phyloP scores from a whole-genome alignment of 1,140 invertebrate genomes.

The Tetraneura akinire region DNA sequence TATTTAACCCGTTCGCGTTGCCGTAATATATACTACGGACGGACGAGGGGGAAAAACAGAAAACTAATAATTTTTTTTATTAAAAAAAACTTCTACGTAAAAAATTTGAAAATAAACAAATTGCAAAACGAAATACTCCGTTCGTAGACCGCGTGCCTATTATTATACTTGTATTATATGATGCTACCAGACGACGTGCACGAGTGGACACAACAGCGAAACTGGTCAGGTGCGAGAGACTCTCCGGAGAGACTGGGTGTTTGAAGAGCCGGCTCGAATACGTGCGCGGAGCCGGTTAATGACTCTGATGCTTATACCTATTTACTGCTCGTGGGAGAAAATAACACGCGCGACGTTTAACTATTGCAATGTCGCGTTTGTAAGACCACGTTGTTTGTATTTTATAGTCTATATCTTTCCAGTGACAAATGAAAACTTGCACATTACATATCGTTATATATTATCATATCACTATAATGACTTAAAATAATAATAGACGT shows the following conservation, averaged over 20 bases:
- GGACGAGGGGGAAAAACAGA: neutral
- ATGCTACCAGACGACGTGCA: conserved; percentile 23
- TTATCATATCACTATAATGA: too few relatives aligned
- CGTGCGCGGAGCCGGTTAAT: conserved; percentile 22
- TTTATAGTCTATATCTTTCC: too few relatives aligned
- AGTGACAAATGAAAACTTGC: too few relatives aligned
- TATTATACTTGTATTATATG: neutral
- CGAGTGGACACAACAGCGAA: conserved; percentile 20
- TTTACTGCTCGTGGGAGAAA: conserved; percentile 15
- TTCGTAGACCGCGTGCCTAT: neutral
- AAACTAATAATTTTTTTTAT: too few relatives aligned
- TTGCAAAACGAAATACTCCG: too few relatives aligned
- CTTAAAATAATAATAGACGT: too few relatives aligned
- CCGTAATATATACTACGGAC: neutral
- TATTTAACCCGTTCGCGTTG: neutral
- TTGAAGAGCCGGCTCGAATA: conserved; percentile 23
- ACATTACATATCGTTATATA: too few relatives aligned
- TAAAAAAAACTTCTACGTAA: too few relatives aligned
- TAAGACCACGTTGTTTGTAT: too few relatives aligned
- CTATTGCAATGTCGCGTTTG: too few relatives aligned
- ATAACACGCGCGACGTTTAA: neutral
- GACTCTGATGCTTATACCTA: neutral
- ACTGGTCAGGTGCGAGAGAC: conserved; percentile 44
- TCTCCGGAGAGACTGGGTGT: conserved; percentile 47
- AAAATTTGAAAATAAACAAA: too few relatives aligned